These are phyloP conservation scores for Lucilia cuprina DNA, from an alignment of 1,140 invertebrate genomes.

Conservation along the genomic window DNA sequence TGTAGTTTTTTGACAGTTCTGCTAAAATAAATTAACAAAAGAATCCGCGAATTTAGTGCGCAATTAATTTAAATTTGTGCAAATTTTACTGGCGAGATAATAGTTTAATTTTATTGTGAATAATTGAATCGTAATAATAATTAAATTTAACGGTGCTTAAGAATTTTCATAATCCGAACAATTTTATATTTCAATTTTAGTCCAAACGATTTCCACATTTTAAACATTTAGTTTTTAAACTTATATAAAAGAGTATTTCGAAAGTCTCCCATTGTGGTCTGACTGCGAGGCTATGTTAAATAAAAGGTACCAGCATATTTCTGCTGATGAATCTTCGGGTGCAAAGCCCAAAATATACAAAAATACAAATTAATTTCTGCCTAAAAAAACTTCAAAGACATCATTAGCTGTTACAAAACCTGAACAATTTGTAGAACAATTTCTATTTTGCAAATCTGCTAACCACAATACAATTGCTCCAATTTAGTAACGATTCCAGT, in stretches of 20 bases:
- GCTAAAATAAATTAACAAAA: no score
- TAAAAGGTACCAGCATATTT: constrained; percentile 36
- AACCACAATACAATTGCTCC: background rate
- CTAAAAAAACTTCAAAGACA: background rate
- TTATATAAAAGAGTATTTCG: background rate
- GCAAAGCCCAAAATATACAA: constrained; percentile 7
- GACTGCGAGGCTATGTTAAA: constrained; percentile 25
- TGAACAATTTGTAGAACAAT: background rate
- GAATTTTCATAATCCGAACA: no score
- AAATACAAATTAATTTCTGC: background rate
- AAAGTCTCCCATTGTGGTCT: constrained; percentile 29
- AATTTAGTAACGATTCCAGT: background rate
- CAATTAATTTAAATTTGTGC: no score
- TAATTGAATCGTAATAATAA: no score
- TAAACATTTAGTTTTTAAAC: no score
- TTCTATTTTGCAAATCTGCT: constrained; percentile 15
- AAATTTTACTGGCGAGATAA: no score
- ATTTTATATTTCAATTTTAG: no score
- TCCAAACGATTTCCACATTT: no score
- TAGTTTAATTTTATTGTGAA: no score
- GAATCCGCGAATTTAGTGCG: no score
- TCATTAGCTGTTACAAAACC: background rate
- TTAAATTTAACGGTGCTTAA: no score
- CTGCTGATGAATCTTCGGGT: constrained; percentile 31
- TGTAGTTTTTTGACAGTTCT: no score